Conservation (phyloP, 2,113 vertebrate species). For the Stegastes partitus region DNA sequence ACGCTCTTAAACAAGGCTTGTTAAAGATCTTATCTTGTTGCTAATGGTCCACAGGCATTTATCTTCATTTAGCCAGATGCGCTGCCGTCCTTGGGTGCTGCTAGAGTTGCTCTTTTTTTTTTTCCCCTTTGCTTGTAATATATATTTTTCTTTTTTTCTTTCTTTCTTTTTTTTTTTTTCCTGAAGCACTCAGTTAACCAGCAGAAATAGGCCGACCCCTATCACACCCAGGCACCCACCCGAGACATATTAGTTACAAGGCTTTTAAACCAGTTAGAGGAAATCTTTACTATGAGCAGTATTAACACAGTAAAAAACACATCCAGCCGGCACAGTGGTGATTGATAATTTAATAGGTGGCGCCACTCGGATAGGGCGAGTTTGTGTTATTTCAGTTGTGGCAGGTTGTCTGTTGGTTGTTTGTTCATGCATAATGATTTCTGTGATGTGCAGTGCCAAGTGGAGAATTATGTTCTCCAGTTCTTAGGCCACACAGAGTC, state of each 20-base stretch:
- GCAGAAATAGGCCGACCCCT: conserved; percentile 60
- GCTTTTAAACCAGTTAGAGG: conserved; percentile 64
- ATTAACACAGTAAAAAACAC: conserved; percentile 43
- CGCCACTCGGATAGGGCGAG: conserved; percentile 7
- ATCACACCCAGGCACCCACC: conserved; percentile 56
- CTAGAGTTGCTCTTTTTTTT: conserved; percentile 64
- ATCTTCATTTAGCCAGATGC: conserved; percentile 85
- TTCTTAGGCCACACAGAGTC: conserved; percentile 42
- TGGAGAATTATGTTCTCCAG: conserved; percentile 30
- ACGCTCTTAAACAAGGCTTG: conserved; percentile 86
- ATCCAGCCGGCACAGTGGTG: conserved; percentile 17
- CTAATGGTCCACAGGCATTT: conserved; percentile 87
- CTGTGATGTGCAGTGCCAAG: conserved; percentile 25
- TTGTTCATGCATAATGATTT: conserved; percentile 46
- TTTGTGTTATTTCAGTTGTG: conserved; percentile 37
- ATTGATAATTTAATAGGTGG: conserved; percentile 21
- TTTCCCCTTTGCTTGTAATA: conserved; percentile 55
- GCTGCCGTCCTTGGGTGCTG: conserved; percentile 76
- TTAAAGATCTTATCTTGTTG: conserved; percentile 87
- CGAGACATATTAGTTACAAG: conserved; percentile 62
- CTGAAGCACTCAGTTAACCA: conserved; percentile 66
- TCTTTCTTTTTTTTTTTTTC: conserved; percentile 18
- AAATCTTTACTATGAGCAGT: conserved; percentile 49
- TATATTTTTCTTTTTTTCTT: conserved; percentile 35
- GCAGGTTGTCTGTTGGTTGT: conserved; percentile 46